These are phyloP conservation scores for Centropus unirufus DNA, from an alignment of 2,113 vertebrate species.

Conservation along the genomic window DNA sequence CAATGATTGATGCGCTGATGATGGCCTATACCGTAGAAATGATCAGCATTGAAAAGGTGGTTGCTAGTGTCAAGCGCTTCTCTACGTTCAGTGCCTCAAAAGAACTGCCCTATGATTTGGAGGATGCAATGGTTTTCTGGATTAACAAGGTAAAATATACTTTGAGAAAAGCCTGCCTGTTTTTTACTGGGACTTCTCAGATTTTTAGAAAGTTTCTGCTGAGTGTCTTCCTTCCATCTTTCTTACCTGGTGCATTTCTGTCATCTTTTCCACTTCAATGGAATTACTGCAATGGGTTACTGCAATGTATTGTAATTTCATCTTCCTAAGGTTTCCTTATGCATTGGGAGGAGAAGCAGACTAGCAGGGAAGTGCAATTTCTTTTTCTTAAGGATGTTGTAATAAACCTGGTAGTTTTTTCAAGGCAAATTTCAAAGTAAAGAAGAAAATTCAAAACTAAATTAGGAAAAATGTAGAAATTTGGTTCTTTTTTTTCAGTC, in stretches of 20 bases:
- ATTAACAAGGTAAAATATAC: slow-evolving; percentile 90
- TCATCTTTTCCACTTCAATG: background rate
- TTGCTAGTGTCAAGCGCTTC: slow-evolving; percentile 94
- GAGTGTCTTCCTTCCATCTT: background rate
- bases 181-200: background rate
- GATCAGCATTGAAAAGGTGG: slow-evolving; percentile 99
- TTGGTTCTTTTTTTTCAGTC: background rate
- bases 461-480: background rate
- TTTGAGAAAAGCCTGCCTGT: background rate
- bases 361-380: background rate
- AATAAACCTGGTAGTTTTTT: background rate
- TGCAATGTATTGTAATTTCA: background rate
- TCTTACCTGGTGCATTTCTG: background rate
- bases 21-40: slow-evolving; percentile 98
- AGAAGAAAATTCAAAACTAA: background rate
- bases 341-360: background rate
- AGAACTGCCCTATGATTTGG: slow-evolving; percentile 96
- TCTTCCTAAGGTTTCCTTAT: background rate
- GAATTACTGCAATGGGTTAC: no score
- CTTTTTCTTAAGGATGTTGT: background rate
- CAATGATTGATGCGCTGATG: slow-evolving; percentile 98
- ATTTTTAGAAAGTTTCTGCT: background rate
- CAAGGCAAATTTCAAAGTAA: background rate
- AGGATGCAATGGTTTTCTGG: slow-evolving; percentile 99
- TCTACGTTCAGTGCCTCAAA: slow-evolving; percentile 98